Evolutionary conservation across 2,113 vertebrate genomes (phyloP).

Genomic region (Ameiurus melas): DNA sequence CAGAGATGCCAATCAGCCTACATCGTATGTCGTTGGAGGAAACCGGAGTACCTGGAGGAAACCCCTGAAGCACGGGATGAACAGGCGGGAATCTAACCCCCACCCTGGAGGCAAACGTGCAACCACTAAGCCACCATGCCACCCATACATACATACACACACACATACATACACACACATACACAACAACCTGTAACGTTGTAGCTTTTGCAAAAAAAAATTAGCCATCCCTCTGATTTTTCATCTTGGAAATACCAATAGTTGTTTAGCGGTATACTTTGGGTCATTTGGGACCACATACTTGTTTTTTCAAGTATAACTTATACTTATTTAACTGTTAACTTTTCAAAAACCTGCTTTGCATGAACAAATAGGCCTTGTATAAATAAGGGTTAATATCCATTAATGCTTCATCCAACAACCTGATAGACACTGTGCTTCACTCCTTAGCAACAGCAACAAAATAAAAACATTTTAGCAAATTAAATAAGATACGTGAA

Average conservation of each 20-base stretch:
- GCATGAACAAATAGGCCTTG: neutral
- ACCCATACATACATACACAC: too few relatives aligned
- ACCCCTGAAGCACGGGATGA: too few relatives aligned
- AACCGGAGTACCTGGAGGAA: too few relatives aligned
- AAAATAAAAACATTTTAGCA: neutral
- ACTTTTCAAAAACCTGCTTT: neutral
- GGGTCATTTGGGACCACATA: neutral
- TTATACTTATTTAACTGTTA: too few relatives aligned
- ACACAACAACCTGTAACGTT: too few relatives aligned
- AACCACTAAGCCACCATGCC: too few relatives aligned
- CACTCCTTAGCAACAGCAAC: neutral
- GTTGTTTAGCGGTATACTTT: neutral
- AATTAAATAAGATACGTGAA: neutral
- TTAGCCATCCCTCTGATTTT: neutral
- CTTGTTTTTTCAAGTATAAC: neutral
- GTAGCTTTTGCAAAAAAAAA: too few relatives aligned
- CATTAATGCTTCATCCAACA: neutral
- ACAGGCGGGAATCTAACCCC: too few relatives aligned
- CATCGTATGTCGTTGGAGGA: too few relatives aligned
- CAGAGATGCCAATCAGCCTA: too few relatives aligned
- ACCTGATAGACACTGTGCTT: neutral
- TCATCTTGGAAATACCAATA: neutral
- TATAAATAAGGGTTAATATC: neutral
- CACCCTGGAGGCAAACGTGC: too few relatives aligned
- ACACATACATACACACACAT: too few relatives aligned